phyloP scores from a whole-genome alignment of 2,797 vertebrate species.

The Ambastaia sidthimunki region DNA sequence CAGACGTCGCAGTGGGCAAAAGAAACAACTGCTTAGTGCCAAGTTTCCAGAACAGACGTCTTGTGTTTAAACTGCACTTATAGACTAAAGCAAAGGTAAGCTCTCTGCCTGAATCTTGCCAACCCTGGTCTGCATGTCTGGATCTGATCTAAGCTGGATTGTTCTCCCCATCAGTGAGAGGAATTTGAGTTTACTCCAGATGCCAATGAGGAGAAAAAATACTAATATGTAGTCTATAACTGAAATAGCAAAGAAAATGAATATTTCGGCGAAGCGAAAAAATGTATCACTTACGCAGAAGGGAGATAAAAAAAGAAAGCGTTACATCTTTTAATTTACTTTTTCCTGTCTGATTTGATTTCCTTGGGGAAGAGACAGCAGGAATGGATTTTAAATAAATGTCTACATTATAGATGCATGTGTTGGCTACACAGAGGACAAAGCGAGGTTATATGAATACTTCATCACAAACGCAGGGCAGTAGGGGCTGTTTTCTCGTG shows the following conservation, averaged over 20 bases:
- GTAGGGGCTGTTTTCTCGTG: not conserved
- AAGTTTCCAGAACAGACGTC: conserved; percentile 41
- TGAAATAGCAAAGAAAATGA: not conserved
- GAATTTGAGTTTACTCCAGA: conserved; percentile 25
- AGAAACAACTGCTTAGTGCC: conserved; percentile 28
- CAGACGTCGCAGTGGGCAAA: conserved; percentile 13
- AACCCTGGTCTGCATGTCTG: conserved; percentile 11
- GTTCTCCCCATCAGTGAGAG: conserved; percentile 22
- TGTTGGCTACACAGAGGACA: conserved; percentile 35
- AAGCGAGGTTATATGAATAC: conserved; percentile 46
- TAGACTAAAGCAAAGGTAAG: conserved; percentile 22
- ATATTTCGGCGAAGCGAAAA: conserved; percentile 7
- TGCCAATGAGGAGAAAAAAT: conserved; percentile 4
- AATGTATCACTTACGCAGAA: conserved; percentile 16
- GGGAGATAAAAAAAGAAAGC: conserved; percentile 39
- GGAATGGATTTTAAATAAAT: conserved; percentile 39
- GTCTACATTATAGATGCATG: conserved; percentile 44
- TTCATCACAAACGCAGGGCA: conserved; percentile 29
- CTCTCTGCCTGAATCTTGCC: conserved; percentile 8
- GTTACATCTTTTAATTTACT: conserved; percentile 44
- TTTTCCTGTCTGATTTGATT: conserved; percentile 31
- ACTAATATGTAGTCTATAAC: not conserved
- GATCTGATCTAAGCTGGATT: conserved; percentile 27
- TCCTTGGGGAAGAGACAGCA: not conserved
- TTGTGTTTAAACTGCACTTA: conserved; percentile 38